Evolutionary conservation across 2,113 vertebrate species (phyloP).

Genomic region (Myrmecobius fasciatus): DNA sequence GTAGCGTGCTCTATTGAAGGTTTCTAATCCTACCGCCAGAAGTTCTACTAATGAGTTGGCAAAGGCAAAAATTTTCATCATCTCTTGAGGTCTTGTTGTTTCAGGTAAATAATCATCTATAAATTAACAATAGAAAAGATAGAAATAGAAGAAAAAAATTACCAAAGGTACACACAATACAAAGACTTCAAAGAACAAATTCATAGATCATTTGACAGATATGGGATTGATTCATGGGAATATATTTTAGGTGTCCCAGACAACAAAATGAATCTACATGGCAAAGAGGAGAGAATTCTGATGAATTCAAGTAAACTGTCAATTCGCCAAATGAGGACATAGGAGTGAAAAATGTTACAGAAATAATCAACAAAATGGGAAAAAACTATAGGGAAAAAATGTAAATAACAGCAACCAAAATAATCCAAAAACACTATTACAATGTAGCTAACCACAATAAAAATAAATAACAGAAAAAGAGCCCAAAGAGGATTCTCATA

Average conservation of each 20-base stretch:
- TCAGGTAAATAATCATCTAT: conserved; percentile 92
- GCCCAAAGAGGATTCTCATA: background rate
- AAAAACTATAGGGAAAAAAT: background rate
- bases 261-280: background rate
- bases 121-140: conserved; percentile 32
- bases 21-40: conserved; percentile 92
- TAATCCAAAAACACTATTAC: background rate
- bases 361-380: background rate
- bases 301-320: background rate
- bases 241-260: background rate
- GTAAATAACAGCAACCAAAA: background rate
- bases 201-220: background rate
- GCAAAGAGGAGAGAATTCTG: background rate
- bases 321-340: background rate
- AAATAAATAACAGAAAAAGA: background rate
- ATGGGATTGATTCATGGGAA: background rate
- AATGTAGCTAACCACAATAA: background rate
- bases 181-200: background rate
- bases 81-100: conserved; percentile 93
- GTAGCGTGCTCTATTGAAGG: conserved; percentile 96
- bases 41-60: conserved; percentile 94
- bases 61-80: conserved; percentile 98
- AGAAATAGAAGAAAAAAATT: background rate
- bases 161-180: background rate
- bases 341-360: background rate